phyloP scores from a whole-genome alignment of 2,888 invertebrate species.

The Noctuana brunneofusca region DNA sequence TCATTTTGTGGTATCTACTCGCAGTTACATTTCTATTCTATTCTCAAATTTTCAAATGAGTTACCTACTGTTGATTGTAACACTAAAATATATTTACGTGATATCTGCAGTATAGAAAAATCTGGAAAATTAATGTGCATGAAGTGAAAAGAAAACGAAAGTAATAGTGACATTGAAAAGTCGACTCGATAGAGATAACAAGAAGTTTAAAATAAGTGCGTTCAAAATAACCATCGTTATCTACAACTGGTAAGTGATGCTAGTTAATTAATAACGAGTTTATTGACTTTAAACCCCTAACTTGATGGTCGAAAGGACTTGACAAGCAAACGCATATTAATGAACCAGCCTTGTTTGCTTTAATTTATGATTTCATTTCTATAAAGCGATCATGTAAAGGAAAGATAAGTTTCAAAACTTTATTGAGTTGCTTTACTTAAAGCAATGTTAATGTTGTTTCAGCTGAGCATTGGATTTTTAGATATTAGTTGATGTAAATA shows the following conservation, averaged over 20 bases:
- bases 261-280: constrained; percentile 21
- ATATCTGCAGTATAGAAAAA: neutral
- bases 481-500: no score
- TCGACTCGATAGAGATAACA: constrained; percentile 14
- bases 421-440: neutral
- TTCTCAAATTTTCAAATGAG: no score
- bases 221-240: constrained; percentile 24
- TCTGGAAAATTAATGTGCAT: neutral
- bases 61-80: no score
- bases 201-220: constrained; percentile 22
- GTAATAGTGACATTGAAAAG: constrained; percentile 24
- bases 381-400: neutral
- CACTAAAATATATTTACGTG: neutral
- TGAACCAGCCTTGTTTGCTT: constrained; percentile 11
- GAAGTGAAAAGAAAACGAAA: constrained; percentile 25
- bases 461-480: neutral
- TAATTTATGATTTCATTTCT: constrained; percentile 14
- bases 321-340: constrained; percentile 25
- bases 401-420: constrained; percentile 4
- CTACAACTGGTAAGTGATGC: constrained; percentile 9
- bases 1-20: no score
- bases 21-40: no score
- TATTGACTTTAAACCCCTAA: constrained; percentile 20
- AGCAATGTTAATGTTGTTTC: neutral
- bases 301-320: constrained; percentile 18